Percentiles rank a stretch among this genome's conserved stretches.
phyloP scores from a whole-genome alignment of 2,797 vertebrate species.

The Etheostoma perlongum region DNA sequence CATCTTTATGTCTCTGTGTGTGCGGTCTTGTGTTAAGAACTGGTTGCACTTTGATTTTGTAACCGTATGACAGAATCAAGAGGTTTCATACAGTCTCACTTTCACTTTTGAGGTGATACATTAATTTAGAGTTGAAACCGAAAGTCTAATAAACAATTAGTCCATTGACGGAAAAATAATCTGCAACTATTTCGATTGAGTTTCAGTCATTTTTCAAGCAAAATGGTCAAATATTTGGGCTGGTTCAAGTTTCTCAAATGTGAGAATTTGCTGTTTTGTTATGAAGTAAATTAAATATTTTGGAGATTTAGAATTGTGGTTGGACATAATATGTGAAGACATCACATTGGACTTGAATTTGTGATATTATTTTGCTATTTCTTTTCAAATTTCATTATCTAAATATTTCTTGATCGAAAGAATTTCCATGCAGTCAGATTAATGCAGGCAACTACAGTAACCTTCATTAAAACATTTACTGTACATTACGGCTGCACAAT shows the following conservation, averaged over 20 bases:
- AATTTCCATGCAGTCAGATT: not conserved
- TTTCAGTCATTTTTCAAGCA: not conserved
- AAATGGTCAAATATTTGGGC: not conserved
- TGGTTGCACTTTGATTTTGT: not conserved
- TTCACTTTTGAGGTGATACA: not conserved
- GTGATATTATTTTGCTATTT: not conserved
- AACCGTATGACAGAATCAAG: not conserved
- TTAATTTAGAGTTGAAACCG: not conserved
- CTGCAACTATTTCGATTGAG: not conserved
- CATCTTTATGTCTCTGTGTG: not conserved
- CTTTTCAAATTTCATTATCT: too few species aligned
- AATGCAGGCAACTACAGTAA: not conserved
- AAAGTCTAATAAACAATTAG: not conserved
- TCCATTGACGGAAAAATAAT: not conserved
- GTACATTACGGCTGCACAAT: too few species aligned
- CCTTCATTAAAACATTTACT: not conserved
- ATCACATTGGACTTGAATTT: not conserved
- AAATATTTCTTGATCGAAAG: not conserved
- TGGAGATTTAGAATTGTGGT: not conserved
- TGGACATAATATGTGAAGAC: not conserved
- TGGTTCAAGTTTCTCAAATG: not conserved
- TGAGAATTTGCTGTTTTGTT: not conserved
- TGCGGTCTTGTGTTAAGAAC: not conserved
- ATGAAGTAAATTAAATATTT: not conserved
- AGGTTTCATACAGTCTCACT: not conserved